Evolutionary conservation across 2,888 invertebrate genomes (phyloP), one percentile per base, ranked within the genome.

Genomic region (Cryptus armator): DNA sequence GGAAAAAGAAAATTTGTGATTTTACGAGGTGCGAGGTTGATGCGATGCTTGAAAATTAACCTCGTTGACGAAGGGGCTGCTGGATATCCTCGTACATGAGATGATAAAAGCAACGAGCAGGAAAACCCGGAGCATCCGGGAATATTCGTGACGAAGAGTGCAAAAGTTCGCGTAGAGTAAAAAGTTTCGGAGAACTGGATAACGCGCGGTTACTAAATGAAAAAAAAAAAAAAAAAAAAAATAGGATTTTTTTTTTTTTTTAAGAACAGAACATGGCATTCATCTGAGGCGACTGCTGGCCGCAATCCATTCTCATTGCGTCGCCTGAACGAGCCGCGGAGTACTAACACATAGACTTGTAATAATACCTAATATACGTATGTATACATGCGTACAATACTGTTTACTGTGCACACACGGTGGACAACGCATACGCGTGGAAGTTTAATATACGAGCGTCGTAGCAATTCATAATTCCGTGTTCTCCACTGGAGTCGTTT

Each of bases 381-480:
- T 16, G 10, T 16, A n/a, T 9, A 53, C 19, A 46, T 24, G 56
- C 10, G 10, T 10, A 19, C 56, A n/a, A 3, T 4, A 19, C 19
- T 56, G 2, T 56, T 12, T 9, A 56, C 24, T 19, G 10, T 37
- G 37, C 37, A 7, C 37, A 37, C n/a, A 14, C 59, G 59, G 10
- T 9, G 6, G 14, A 32, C 7, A 37, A 70, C 32, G 70, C 53
- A 7, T 46, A 53, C 51, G 32, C 46, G 10, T 62, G 5, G n/a
- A 67, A 67, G 37, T 68, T 74, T 68, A 68, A 68, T 16, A 43
- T 37, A 66, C 19, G 70, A 64, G 53, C 10, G 46, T 37, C 16
- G 62, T 16, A 64, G 32, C 70, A 80, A 70, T 83, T 80, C 67
- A 80, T 83, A 80, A 83, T 83, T 75, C 56, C 75, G 66, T 56